Base-by-base conservation (phyloP, 1,140 invertebrate species). In the Daktulosphaira vitifoliae region DNA sequence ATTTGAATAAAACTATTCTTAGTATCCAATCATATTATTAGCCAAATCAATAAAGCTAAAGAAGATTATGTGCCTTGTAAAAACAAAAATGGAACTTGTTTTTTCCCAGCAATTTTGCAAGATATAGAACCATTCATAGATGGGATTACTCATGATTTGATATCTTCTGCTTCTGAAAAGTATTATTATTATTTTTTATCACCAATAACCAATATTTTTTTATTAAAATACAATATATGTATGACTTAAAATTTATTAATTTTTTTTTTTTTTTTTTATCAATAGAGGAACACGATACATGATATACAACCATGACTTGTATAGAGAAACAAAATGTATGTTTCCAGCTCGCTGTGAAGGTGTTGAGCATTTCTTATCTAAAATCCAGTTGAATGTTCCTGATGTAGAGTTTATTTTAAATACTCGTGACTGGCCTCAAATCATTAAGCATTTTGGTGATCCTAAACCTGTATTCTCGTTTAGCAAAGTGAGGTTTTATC, bases 311-410 rank as follows among this genome's bases (percentile, higher is more conserved):
- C 81, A 89, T 49, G 81, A 82, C 71, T 74, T 98, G 11, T 96
- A 91, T 72, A 78, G 93, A 39, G 82, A 93, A 65, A 80, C 80
- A 49, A 81, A 85, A 16, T 97, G 94, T 71, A 88, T 94, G 81
- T 98, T 97, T 77, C 92, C 92, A 23, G 80, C 86, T 9, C 80
- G 95, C 71, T 98, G 94, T 76, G 79, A 82, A 70, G 95, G 95
- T 44, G 81, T 97, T 29, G 93, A 98, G 75, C 83, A 97, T 77
- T 98, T 96, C 75, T 72, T 92, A 11, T 77, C 84, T 5, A 76
- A 83, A 68, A 71, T 87, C 44, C 74, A 80, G 53, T 68, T 75
- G 15, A 80, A 85, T 66, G 72, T 95, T 51, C 82, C 88, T 3
- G 82, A 98, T 73, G 85, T 89, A 78, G 93, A 97, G 74, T 76